These are phyloP conservation scores for Epirrhoe alternata DNA, from an alignment of 2,888 invertebrate species.

Conservation along the genomic window DNA sequence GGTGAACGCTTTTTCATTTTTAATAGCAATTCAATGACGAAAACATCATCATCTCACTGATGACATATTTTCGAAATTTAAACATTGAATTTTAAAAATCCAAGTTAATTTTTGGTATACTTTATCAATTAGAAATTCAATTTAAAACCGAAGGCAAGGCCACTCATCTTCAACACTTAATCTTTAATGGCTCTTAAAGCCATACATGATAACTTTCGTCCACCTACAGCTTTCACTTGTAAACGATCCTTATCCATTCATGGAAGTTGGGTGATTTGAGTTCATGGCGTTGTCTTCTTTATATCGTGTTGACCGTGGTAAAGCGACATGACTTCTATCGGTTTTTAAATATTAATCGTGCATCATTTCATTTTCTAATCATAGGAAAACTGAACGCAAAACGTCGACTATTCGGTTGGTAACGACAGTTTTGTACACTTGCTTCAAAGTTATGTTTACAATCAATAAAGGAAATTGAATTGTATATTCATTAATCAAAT, in stretches of 20 bases:
- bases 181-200: conserved; percentile 27
- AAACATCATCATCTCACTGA: neutral
- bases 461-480: neutral
- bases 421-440: neutral
- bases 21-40: neutral
- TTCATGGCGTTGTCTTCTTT: neutral
- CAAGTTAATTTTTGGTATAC: neutral
- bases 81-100: neutral
- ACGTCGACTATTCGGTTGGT: too few relatives aligned
- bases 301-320: neutral
- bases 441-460: neutral
- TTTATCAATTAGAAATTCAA: conserved; percentile 15
- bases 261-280: conserved; percentile 20
- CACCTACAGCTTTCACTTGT: conserved; percentile 45
- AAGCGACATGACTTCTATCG: neutral
- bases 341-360: neutral
- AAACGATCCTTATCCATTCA: conserved; percentile 42
- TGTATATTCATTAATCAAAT: neutral
- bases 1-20: neutral
- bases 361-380: too few relatives aligned
- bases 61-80: neutral
- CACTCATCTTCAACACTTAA: conserved; percentile 21
- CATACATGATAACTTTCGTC: conserved; percentile 39
- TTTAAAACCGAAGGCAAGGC: conserved; percentile 22
- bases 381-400: too few relatives aligned